Evolutionary conservation across 2,797 vertebrate genomes (phyloP).

Genomic region (Enteromius afrohamiltoni): DNA sequence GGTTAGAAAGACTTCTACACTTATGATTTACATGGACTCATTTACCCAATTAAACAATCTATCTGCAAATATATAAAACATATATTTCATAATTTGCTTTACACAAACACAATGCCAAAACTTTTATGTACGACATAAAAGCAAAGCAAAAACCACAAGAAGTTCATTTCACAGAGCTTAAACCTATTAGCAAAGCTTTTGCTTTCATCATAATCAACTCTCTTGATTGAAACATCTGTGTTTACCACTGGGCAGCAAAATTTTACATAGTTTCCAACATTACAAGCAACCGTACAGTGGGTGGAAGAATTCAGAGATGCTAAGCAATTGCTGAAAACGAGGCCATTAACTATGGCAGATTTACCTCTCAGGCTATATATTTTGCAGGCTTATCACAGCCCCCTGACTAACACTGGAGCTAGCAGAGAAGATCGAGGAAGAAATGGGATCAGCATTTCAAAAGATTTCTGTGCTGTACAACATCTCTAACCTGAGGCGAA

Average conservation of each 20-base stretch:
- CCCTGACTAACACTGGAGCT: slow-evolving; percentile 11
- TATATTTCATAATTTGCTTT: neutral
- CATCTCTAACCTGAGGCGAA: slow-evolving; percentile 68
- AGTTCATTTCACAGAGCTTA: neutral
- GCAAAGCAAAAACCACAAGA: neutral
- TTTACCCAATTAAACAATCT: neutral
- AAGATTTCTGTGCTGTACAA: slow-evolving; percentile 61
- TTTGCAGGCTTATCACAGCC: slow-evolving; percentile 26
- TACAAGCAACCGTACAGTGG: neutral
- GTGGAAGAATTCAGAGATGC: slow-evolving; percentile 16
- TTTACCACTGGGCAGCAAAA: slow-evolving; percentile 25
- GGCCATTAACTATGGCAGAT: slow-evolving; percentile 34
- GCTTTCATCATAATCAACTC: slow-evolving; percentile 21
- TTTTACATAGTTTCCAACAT: slow-evolving; percentile 17
- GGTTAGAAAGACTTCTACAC: neutral
- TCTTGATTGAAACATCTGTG: slow-evolving; percentile 37
- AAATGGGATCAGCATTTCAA: slow-evolving; percentile 57
- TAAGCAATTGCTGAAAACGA: slow-evolving; percentile 25
- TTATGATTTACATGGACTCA: neutral
- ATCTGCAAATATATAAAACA: neutral
- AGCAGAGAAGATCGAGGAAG: slow-evolving; percentile 33
- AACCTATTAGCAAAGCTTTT: neutral
- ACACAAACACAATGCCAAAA: neutral
- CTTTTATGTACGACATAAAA: slow-evolving; percentile 8
- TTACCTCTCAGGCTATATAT: slow-evolving; percentile 25